Base-by-base conservation (phyloP, 2,888 invertebrate genomes). In the Oscheius myriophilus region DNA sequence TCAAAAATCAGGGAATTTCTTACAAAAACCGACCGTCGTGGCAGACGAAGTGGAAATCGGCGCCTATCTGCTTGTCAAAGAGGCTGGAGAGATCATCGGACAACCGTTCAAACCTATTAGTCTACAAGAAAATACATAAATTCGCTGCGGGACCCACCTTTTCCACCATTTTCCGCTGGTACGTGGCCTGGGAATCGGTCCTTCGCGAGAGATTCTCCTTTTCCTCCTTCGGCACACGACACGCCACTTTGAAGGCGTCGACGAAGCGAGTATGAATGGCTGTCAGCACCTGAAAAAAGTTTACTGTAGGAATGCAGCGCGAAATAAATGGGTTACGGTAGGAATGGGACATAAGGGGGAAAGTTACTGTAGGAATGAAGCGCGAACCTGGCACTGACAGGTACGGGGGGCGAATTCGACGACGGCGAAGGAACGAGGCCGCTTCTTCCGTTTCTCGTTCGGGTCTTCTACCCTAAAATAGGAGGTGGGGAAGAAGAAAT, bases 331-430 rank as follows among this genome's bases (percentile, higher is more conserved):
- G n/a, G n/a, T n/a, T n/a, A n/a, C n/a, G n/a, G n/a, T n/a, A n/a
- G n/a, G n/a, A n/a, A n/a, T n/a, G n/a, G n/a, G n/a, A n/a, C n/a
- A n/a, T n/a, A n/a, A n/a, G n/a, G n/a, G 33, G 41, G n/a, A 1
- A 18, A 4, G 14, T 16, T 54, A 14, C 16, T 2, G 18, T 26
- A 57, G 16, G 16, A 23, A 9, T 25, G 14, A 6, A 4, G 16
- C 3, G 4, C 6, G 9, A 16, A 78, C 72, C 64, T 78, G 73
- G 53, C 80, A 80, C 53, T 73, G 61, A 62, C 80, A 80, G 18
- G 70, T 69, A 25, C 73, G 66, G 16, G 80, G 80, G 18, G 76
- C 78, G 69, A 80, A 68, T 45, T 80, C 78, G 3, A 80, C 78
- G 41, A 80, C 68, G 16, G 78, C 78, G 54, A 73, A 80, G 14